Evolutionary conservation across 1,140 invertebrate genomes (phyloP), one percentile per base, ranked within the genome.

Genomic region (Oreohelix idahoensis): DNA sequence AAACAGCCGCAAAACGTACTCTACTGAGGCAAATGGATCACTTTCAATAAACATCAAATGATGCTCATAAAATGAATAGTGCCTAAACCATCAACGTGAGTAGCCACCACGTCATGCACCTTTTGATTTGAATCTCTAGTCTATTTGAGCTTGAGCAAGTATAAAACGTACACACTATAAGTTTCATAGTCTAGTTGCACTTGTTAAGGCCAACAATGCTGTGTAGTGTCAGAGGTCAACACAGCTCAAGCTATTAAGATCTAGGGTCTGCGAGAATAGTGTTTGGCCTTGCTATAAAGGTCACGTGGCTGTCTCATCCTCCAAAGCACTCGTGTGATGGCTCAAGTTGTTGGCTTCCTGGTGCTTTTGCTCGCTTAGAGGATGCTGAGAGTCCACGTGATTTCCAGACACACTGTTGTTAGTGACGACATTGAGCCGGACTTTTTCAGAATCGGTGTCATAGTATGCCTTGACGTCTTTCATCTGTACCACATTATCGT

Each of bases 361-460:
- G 49, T 35, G 42, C 32, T 77, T 49, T 39, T 32, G 35, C n/a
- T 32, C 42, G 29, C n/a, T 10, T 8, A 0, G 2, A 8, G 32
- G 39, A 10, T 39, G 17, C 36, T 74, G 29, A 5, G 53, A 36
- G n/a, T 81, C 74, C 81, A 81, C 11, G 80, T 82, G 63, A 29
- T 85, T 74, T 58, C 78, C 81, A 10, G 53, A 75, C 36, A 51
- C 81, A n/a, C 39, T 70, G 23, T 49, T 85, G 84, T 63, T 89
- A 86, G 51, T 88, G 86, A 29, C 85, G 86, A 91, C 86, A 71
- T 91, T 91, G 2, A 91, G 82, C 58, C 89, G 87, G 2, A 91
- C 90, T 71, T 89, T 91, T 83, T 91, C 90, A 4, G 90, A 89
- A 86, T 91, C 88, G 0, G 89, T 83, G 58, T 91, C 89, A 74